phyloP scores from a whole-genome alignment of 2,888 invertebrate species.

The Pammene aurita region DNA sequence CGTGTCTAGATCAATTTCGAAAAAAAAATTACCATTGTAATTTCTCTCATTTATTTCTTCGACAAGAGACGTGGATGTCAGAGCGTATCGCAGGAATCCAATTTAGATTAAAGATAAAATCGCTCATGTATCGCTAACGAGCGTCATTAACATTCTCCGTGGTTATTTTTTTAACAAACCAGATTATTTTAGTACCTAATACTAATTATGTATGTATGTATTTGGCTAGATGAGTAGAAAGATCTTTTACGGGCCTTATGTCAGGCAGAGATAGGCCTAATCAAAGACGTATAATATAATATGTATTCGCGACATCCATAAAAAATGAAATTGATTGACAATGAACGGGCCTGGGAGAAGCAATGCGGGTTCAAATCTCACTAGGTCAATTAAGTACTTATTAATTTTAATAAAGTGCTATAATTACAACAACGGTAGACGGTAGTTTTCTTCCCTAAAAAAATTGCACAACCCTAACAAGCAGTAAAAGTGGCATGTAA shows the following conservation, averaged over 20 bases:
- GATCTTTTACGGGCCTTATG: too few relatives aligned
- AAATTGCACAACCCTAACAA: conserved; percentile 28
- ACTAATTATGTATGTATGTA: too few relatives aligned
- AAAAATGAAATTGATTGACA: too few relatives aligned
- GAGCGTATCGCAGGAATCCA: not conserved
- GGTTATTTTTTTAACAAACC: not conserved
- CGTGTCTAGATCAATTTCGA: not conserved
- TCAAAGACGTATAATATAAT: too few relatives aligned
- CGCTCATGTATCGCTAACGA: conserved; percentile 13
- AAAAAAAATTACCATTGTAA: not conserved
- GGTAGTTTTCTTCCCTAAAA: too few relatives aligned
- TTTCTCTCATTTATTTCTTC: not conserved
- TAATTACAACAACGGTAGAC: not conserved
- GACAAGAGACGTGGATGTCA: not conserved
- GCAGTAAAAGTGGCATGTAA: conserved; percentile 54
- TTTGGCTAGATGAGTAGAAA: too few relatives aligned
- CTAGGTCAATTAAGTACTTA: too few relatives aligned
- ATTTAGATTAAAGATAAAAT: conserved; percentile 21
- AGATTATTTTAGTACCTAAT: too few relatives aligned
- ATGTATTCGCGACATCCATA: too few relatives aligned
- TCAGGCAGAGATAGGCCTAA: too few relatives aligned
- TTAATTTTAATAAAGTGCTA: not conserved
- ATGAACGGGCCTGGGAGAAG: too few relatives aligned
- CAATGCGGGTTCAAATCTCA: too few relatives aligned
- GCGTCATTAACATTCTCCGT: conserved; percentile 20